phyloP scores from a whole-genome alignment of 2,888 invertebrate genomes.

The Eupithecia tripunctaria region DNA sequence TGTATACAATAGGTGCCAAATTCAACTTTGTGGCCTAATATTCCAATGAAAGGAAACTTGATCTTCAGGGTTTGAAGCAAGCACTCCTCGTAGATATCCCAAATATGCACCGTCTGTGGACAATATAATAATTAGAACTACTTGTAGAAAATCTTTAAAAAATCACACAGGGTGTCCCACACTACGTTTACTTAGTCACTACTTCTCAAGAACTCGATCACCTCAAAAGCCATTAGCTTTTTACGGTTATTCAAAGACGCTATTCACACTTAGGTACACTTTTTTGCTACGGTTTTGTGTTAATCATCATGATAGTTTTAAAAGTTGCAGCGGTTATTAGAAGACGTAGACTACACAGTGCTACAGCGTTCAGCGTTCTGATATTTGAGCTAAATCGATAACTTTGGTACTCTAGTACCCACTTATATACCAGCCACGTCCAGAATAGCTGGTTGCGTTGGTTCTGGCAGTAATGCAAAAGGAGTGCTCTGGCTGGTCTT shows the following conservation, averaged over 20 bases:
- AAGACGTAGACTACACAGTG: too few species aligned
- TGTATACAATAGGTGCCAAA: constrained; percentile 84
- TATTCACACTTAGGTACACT: too few species aligned
- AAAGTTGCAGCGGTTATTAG: too few species aligned
- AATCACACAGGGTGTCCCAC: neutral
- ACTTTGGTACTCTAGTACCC: neutral
- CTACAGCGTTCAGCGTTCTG: too few species aligned
- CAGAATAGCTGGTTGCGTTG: constrained; percentile 65
- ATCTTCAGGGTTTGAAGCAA: constrained; percentile 83
- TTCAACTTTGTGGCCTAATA: constrained; percentile 84
- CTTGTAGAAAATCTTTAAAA: too few species aligned
- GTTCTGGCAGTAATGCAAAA: constrained; percentile 56
- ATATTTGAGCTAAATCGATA: neutral
- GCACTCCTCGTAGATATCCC: constrained; percentile 84
- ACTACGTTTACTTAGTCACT: neutral
- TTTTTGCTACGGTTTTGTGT: too few species aligned
- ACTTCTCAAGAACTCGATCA: neutral
- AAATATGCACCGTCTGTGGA: constrained; percentile 82
- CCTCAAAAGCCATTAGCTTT: too few species aligned
- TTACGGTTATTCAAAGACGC: too few species aligned
- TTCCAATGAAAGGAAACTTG: constrained; percentile 83
- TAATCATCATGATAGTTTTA: too few species aligned
- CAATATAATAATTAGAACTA: neutral
- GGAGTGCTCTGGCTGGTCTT: constrained; percentile 68
- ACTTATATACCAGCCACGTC: constrained; percentile 73